Evolutionary conservation across 2,888 invertebrate species (phyloP).

Genomic region (Philonicus albiceps): DNA sequence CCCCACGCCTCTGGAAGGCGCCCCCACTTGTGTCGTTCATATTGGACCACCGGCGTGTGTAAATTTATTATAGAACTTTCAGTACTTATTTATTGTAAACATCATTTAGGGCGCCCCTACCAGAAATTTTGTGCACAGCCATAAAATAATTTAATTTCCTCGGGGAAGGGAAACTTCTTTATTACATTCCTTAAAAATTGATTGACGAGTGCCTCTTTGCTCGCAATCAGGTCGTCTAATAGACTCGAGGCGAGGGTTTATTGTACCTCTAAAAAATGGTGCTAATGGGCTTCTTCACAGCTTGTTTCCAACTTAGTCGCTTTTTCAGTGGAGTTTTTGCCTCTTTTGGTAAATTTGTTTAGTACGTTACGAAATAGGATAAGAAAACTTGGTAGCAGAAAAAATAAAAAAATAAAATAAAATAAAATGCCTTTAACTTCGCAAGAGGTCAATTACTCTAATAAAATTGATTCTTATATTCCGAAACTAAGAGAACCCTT

Average conservation of each 20-base stretch:
- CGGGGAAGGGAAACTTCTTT: slow-evolving; percentile 8
- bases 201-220: background rate
- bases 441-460: background rate
- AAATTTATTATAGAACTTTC: slow-evolving; percentile 17
- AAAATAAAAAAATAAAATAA: background rate
- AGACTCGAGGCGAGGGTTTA: background rate
- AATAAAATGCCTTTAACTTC: background rate
- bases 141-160: slow-evolving; percentile 28
- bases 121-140: background rate
- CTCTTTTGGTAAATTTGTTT: background rate
- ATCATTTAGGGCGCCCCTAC: background rate
- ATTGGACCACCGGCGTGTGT: background rate
- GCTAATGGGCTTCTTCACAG: background rate
- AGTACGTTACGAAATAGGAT: background rate
- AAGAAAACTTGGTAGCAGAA: background rate
- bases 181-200: slow-evolving; percentile 25
- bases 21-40: background rate
- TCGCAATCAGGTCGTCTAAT: background rate
- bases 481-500: background rate
- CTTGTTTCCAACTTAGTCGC: background rate
- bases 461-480: background rate
- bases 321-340: background rate
- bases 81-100: slow-evolving; percentile 13
- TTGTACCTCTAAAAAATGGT: slow-evolving; percentile 1
- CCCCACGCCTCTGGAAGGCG: background rate